These are phyloP conservation scores for Patella pellucida DNA, from an alignment of 2,888 invertebrate genomes.

Conservation along the genomic window DNA sequence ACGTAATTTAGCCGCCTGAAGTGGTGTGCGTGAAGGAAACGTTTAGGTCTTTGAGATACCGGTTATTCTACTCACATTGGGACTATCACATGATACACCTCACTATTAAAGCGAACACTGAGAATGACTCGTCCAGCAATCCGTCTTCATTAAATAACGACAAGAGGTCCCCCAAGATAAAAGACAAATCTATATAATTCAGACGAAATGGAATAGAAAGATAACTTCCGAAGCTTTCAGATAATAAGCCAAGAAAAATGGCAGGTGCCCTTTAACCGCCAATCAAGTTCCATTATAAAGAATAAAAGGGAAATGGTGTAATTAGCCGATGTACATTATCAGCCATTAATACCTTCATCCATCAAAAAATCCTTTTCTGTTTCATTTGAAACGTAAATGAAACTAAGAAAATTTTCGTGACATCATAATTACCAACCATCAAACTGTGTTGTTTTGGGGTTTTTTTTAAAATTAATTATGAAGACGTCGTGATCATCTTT, in stretches of 20 bases:
- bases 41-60: not conserved
- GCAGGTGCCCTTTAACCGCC: not conserved
- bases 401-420: too few species aligned
- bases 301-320: too few species aligned
- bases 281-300: not conserved
- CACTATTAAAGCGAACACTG: too few species aligned
- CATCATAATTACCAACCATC: too few species aligned
- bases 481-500: too few species aligned
- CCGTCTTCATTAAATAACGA: conserved; percentile 1
- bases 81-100: conserved; percentile 1
- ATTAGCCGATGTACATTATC: too few species aligned
- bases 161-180: conserved; percentile 4
- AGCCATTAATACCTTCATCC: too few species aligned
- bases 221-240: not conserved
- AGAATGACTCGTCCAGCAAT: not conserved
- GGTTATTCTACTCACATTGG: not conserved
- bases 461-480: too few species aligned
- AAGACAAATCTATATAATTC: not conserved
- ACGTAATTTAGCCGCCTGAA: not conserved
- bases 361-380: too few species aligned
- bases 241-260: not conserved
- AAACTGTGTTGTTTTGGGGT: too few species aligned
- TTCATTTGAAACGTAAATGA: too few species aligned
- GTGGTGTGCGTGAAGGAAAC: not conserved
- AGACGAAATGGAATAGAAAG: not conserved